These are phyloP conservation scores for Sylvilagus bachmani DNA, from an alignment of 2,113 vertebrate genomes.

Conservation along the genomic window DNA sequence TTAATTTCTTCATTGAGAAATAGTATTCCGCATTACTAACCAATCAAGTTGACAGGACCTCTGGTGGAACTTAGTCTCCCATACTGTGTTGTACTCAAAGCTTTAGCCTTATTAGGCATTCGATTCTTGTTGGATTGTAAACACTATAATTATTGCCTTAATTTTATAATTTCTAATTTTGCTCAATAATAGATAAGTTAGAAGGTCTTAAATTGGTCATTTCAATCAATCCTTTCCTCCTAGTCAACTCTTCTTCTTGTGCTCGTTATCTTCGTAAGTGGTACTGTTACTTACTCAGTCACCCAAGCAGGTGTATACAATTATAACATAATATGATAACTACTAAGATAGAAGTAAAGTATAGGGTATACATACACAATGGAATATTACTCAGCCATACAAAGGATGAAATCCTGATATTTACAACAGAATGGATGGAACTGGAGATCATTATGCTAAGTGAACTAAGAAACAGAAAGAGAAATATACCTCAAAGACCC, in stretches of 20 bases:
- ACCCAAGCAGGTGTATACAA: not conserved
- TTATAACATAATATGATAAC: not conserved
- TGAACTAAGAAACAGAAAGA: not conserved
- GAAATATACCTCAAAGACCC: not conserved
- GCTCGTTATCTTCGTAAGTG: not conserved
- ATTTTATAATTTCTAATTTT: not conserved
- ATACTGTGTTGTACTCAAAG: not conserved
- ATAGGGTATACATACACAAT: not conserved
- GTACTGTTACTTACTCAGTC: not conserved
- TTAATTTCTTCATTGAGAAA: not conserved
- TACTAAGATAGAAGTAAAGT: not conserved
- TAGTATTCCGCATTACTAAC: not conserved
- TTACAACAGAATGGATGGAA: too few species aligned
- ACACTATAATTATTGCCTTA: not conserved
- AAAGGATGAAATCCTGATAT: too few species aligned
- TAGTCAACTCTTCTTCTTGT: not conserved
- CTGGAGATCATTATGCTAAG: too few species aligned
- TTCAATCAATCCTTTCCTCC: not conserved
- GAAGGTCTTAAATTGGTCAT: not conserved
- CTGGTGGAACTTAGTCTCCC: not conserved
- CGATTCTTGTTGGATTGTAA: not conserved
- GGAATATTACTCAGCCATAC: too few species aligned
- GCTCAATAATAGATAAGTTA: not conserved
- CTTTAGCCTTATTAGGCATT: not conserved
- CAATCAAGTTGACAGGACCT: not conserved